Percentiles rank a stretch among this genome's conserved stretches.
These are phyloP conservation scores for Microcebus ravelobensis DNA, from an alignment of 2,113 vertebrate genomes.

Conservation along the genomic window DNA sequence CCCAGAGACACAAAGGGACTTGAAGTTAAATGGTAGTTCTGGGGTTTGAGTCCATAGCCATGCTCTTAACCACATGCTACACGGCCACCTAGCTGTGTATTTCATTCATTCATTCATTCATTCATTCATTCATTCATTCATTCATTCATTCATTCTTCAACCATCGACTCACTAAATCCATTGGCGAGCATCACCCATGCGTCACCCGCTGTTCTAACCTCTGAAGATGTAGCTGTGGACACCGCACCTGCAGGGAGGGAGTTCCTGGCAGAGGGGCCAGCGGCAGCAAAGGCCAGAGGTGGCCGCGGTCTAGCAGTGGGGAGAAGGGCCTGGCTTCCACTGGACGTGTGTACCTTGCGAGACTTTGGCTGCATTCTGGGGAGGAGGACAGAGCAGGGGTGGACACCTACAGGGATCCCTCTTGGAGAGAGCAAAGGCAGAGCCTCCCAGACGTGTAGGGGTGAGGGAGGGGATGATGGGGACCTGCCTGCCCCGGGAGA, in stretches of 20 bases:
- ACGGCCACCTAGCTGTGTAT: neutral
- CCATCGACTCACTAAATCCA: neutral
- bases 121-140: neutral
- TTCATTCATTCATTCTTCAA: neutral
- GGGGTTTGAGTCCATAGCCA: neutral
- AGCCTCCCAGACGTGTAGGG: neutral
- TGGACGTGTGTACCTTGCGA: neutral
- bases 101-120: neutral
- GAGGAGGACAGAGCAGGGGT: neutral
- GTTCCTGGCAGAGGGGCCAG: neutral
- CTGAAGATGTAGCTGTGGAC: neutral
- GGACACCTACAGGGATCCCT: neutral
- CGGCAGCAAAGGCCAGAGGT: neutral
- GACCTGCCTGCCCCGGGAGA: neutral
- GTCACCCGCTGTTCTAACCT: neutral
- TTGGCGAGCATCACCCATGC: no score
- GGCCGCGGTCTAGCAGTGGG: fast-evolving
- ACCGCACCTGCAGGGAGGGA: neutral
- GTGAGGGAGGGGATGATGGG: neutral
- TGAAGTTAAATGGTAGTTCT: neutral
- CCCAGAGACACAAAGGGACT: neutral
- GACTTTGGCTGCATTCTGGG: neutral
- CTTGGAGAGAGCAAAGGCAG: neutral
- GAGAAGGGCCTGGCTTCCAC: neutral
- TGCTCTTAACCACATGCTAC: neutral